These are phyloP conservation scores for Cotesia congregata DNA, from an alignment of 2,888 invertebrate species.

Conservation along the genomic window DNA sequence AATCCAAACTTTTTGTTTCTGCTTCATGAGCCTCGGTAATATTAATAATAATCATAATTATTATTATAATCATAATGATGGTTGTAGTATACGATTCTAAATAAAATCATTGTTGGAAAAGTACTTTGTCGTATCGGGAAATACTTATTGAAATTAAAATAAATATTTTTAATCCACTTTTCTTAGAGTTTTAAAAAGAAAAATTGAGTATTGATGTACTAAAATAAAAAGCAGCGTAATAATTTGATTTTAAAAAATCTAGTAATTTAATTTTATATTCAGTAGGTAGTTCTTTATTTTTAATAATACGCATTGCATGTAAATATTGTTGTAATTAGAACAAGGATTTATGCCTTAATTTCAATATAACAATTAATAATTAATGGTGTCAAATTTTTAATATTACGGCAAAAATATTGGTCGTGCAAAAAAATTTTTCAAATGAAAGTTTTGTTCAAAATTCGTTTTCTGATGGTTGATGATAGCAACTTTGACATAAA, in stretches of 20 bases:
- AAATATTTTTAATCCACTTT: not conserved
- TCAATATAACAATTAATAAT: no score
- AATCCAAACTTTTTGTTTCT: constrained; percentile 6
- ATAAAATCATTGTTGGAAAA: not conserved
- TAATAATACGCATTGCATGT: no score
- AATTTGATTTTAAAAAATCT: not conserved
- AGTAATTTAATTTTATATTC: not conserved
- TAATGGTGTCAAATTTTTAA: no score
- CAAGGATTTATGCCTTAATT: no score
- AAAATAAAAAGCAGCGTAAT: not conserved
- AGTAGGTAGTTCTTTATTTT: no score
- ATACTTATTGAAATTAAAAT: not conserved
- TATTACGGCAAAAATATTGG: no score
- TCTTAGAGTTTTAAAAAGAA: no score
- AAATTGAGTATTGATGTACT: not conserved
- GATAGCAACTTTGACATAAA: no score
- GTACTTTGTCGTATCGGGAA: not conserved
- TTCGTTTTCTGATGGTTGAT: no score
- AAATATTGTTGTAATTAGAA: no score
- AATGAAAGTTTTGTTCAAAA: no score
- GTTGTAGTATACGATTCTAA: not conserved
- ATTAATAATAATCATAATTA: not conserved
- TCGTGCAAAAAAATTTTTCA: no score
- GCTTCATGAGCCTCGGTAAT: not conserved
- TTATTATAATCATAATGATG: not conserved